Base-by-base conservation (phyloP, 2,888 invertebrate species). In the Tethea ocularis region DNA sequence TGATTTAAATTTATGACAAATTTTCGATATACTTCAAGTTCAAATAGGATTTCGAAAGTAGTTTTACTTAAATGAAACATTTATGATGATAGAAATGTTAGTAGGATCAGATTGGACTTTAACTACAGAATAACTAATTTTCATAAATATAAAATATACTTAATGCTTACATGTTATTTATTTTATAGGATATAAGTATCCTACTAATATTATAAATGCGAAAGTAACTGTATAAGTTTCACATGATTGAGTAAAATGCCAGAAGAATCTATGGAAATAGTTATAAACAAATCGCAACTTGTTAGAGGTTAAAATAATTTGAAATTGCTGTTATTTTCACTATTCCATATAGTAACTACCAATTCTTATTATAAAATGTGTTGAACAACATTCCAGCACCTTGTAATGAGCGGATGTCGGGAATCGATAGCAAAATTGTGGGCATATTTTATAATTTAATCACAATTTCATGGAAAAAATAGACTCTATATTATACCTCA, bases 381-480 rank as follows among this genome's bases (percentile, higher is more conserved):
- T 86, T 83, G 82, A 83, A 87, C 89, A 87, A 87, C 90, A 91
- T 90, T 89, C 89, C 87, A 82, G 74, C 84, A 84, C 83, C 87
- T 86, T 89, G 90, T 89, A 91, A 90, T 89, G 88, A 91, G 86
- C 88, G 89, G 90, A 89, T 87, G 89, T 88, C 88, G 87, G 84
- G 88, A 81, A 88, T 86, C 87, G 90, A 91, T 89, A 89, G 87
- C 86, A 80, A 88, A 89, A 89, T 88, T 87, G 88, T 86, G 77
- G 73, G 83, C 82, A 88, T 87, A 89, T 86, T 88, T 88, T 89
- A 88, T 83, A 83, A 83, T 83, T 80, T 80, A 72, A 74, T 64
- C 66, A 62, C 57, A 38, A 56, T 61, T 56, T 24, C 60, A 66
- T 56, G 58, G 67, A 36, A 62, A 80, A 68, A 72, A 68, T 62